phyloP scores from a whole-genome alignment of 2,113 vertebrate species.

The Myxocyprinus asiaticus region DNA sequence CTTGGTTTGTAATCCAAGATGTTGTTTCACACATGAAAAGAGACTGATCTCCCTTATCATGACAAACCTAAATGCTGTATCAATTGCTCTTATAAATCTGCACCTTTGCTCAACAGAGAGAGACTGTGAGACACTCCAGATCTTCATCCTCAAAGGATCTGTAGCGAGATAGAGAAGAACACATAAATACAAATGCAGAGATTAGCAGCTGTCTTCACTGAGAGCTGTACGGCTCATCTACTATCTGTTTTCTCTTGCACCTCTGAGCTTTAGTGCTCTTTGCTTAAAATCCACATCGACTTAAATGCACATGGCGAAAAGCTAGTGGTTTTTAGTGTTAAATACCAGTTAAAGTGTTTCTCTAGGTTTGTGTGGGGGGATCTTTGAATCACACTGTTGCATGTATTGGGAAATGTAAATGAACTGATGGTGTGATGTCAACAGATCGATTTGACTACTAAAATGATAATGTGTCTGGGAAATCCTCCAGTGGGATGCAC shows the following conservation, averaged over 20 bases:
- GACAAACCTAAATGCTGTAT: too few relatives aligned
- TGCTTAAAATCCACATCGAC: background rate
- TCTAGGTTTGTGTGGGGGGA: background rate
- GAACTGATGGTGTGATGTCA: background rate
- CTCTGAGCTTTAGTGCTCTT: background rate
- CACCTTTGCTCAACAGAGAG: too few relatives aligned
- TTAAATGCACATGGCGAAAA: background rate
- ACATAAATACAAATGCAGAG: background rate
- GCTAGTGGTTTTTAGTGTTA: background rate
- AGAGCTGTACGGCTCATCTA: slow-evolving; percentile 9
- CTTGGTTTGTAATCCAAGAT: background rate
- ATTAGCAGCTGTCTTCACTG: slow-evolving; percentile 12
- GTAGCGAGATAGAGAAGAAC: too few relatives aligned
- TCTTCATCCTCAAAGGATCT: too few relatives aligned
- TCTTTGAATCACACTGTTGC: background rate
- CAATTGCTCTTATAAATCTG: too few relatives aligned
- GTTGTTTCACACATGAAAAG: background rate
- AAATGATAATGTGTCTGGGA: slow-evolving; percentile 20
- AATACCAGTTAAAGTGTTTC: background rate
- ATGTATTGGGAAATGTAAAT: background rate
- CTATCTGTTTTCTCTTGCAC: background rate
- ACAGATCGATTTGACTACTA: slow-evolving; percentile 15
- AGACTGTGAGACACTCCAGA: too few relatives aligned
- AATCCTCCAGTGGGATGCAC: slow-evolving; percentile 8
- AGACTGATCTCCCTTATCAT: too few relatives aligned